Conservation (phyloP, 2,888 invertebrate genomes). For the Caenorhabditis zanzibari region DNA sequence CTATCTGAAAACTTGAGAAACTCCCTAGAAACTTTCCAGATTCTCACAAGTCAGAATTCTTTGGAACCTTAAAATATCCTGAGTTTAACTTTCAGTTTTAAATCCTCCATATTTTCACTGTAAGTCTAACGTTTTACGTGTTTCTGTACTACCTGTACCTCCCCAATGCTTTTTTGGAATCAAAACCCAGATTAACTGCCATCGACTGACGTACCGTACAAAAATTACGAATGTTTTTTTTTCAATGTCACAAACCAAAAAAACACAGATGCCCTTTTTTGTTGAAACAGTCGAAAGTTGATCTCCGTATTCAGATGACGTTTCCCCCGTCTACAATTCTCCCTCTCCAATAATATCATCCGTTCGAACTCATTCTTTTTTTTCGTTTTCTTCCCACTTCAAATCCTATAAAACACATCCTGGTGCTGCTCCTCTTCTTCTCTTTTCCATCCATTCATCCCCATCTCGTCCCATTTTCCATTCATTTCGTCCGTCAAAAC, state of each 20-base stretch:
- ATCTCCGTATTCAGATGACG: constrained; percentile 39
- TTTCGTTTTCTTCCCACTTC: not conserved
- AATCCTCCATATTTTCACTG: too few species aligned
- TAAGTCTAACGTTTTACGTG: too few species aligned
- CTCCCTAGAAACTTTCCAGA: too few species aligned
- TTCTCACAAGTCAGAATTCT: too few species aligned
- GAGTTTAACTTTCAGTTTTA: too few species aligned
- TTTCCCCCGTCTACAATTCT: not conserved
- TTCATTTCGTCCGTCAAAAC: constrained; percentile 29
- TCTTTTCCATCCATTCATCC: constrained; percentile 3
- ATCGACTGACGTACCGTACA: not conserved
- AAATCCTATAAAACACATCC: too few species aligned
- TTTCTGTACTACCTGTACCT: not conserved
- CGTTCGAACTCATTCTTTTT: constrained; percentile 1
- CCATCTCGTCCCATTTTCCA: constrained; percentile 4
- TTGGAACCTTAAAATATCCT: too few species aligned
- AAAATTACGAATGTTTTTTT: not conserved
- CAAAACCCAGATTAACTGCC: not conserved
- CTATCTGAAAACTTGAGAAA: too few species aligned
- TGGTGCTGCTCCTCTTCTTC: not conserved
- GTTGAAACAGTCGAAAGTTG: constrained; percentile 35
- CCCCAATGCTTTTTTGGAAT: not conserved
- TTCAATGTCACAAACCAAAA: constrained; percentile 28
- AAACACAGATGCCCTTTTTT: constrained; percentile 5
- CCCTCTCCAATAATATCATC: too few species aligned